Evolutionary conservation across 2,888 invertebrate species (phyloP), one percentile per base, ranked within the genome.

Genomic region (Spilosoma lubricipeda): DNA sequence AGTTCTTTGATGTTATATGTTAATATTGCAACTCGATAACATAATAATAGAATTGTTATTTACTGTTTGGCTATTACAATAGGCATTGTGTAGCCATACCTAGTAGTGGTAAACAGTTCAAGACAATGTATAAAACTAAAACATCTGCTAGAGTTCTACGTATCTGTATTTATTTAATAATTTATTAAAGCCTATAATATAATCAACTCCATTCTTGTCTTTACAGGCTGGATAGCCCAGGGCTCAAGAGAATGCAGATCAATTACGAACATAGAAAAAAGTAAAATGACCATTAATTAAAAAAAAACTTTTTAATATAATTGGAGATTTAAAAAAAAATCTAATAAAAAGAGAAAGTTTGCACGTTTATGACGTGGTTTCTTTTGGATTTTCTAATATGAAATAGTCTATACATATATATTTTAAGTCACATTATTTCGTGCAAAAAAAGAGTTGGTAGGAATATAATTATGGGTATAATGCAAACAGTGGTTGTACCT

Each of bases 71-170:
- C 67, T 66, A 67, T 52, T 74, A 81, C 80, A 83, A 80, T 77
- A 78, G 79, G 70, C 77, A 80, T 84, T 84, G 80, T 83, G 63
- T 69, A 73, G 74, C 70, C 73, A 71, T 70, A n/a, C n/a, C n/a
- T n/a, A 75, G 67, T 75, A 76, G 30, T 83, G 77, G 75, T 79
- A 83, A 82, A 80, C 80, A 83, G 42, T 67, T 59, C 42, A 63
- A 39, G 52, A 79, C 77, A 83, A 80, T 80, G 78, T 75, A 36
- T 45, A 36, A 39, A 70, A 70, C 39, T 59, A 70, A 70, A 70
- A 70, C 59, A 70, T 59, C 42, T 70, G 42, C 15, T n/a, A 52
- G 52, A 52, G 36, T 52, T 36, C 5, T 56, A 69, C 33, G 52
- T 23, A 52, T 36, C n/a, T 23, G 15, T 39, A 39, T 64, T 45